phyloP scores from a whole-genome alignment of 1,140 invertebrate genomes.

The Drosophila gunungcola region DNA sequence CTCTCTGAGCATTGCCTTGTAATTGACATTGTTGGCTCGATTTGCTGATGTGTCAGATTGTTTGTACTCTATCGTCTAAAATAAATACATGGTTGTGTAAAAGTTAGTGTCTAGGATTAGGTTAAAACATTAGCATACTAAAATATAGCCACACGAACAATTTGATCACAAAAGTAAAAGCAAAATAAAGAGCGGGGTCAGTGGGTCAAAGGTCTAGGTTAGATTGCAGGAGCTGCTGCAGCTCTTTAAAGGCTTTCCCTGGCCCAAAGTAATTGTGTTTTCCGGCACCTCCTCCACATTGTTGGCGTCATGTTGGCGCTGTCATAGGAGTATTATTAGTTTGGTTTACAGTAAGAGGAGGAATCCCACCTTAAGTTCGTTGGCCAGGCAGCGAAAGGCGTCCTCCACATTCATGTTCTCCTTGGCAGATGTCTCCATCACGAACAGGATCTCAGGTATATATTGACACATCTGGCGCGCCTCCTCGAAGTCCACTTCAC shows the following conservation, averaged over 20 bases:
- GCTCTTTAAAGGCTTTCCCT: slow-evolving; percentile 77
- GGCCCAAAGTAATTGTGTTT: slow-evolving; percentile 73
- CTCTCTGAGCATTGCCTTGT: slow-evolving; percentile 57
- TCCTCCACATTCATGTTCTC: slow-evolving; percentile 97
- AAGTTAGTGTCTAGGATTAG: slow-evolving; percentile 63
- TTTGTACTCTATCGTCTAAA: slow-evolving; percentile 76
- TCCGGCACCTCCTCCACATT: slow-evolving; percentile 63
- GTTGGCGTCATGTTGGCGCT: slow-evolving; percentile 75
- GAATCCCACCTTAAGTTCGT: slow-evolving; percentile 91
- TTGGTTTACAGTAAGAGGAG: background rate
- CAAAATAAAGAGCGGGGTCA: slow-evolving; percentile 39
- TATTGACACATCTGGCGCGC: slow-evolving; percentile 93
- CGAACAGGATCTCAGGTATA: slow-evolving; percentile 92
- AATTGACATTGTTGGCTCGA: slow-evolving; percentile 72
- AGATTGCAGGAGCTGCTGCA: slow-evolving; percentile 84
- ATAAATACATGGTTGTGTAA: slow-evolving; percentile 50
- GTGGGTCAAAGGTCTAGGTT: slow-evolving; percentile 52
- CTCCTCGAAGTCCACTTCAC: slow-evolving; percentile 94
- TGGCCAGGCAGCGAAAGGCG: slow-evolving; percentile 94
- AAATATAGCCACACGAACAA: slow-evolving; percentile 71
- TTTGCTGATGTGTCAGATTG: slow-evolving; percentile 71
- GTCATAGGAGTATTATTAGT: background rate
- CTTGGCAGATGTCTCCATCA: slow-evolving; percentile 96
- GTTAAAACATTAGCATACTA: slow-evolving; percentile 56
- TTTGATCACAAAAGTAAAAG: slow-evolving; percentile 70